phyloP scores from a whole-genome alignment of 2,888 invertebrate species.

The Strigamia transsilvanica region DNA sequence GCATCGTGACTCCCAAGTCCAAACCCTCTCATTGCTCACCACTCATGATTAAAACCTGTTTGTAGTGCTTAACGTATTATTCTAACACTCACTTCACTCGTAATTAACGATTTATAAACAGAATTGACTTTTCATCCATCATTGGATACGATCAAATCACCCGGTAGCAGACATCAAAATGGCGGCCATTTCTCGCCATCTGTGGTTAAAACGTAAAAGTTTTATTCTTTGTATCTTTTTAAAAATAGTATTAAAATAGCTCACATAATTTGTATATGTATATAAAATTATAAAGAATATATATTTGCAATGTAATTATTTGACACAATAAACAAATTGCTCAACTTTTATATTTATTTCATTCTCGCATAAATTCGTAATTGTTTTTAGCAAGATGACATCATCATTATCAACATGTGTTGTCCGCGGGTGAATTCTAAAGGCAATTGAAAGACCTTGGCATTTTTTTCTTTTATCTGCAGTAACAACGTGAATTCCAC shows the following conservation, averaged over 20 bases:
- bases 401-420: slow-evolving; percentile 26
- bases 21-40: background rate
- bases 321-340: slow-evolving; percentile 48
- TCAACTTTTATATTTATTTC: slow-evolving; percentile 36
- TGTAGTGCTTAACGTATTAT: background rate
- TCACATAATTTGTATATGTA: background rate
- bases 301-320: slow-evolving; percentile 38
- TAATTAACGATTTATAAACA: background rate
- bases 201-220: background rate
- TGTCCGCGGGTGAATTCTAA: slow-evolving; percentile 34
- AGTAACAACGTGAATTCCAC: slow-evolving; percentile 48
- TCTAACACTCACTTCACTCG: too few species aligned
- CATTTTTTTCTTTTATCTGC: slow-evolving; percentile 34
- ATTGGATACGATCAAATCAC: too few species aligned
- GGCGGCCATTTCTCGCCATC: background rate
- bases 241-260: background rate
- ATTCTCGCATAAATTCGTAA: background rate
- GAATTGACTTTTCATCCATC: background rate
- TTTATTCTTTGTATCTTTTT: background rate
- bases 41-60: slow-evolving; percentile 9
- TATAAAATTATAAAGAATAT: slow-evolving; percentile 16
- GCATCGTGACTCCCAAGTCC: background rate
- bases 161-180: background rate
- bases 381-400: background rate
- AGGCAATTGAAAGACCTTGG: slow-evolving; percentile 28